Evolutionary conservation across 2,888 invertebrate genomes (phyloP), one percentile per base, ranked within the genome.

Genomic region (Achlya flavicornis): DNA sequence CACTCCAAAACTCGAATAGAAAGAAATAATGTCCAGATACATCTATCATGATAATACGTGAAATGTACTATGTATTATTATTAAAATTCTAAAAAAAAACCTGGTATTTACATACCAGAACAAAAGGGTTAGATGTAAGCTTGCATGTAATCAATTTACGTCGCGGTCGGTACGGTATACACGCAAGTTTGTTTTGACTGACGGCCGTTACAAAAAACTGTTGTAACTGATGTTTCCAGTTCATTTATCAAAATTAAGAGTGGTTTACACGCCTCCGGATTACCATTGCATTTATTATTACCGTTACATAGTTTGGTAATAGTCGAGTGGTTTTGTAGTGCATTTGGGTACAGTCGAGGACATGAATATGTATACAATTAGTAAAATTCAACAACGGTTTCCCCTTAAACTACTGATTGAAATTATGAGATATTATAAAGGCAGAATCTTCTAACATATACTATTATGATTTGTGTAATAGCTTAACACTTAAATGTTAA

Each of bases 201-300:
- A 60, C 61, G 41, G 46, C 64, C 33, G 62, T 61, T 57, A 67
- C 64, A 64, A 65, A 68, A 68, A 59, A 58, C 38, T 8, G 11
- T 38, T 38, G 38, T 38, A 38, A 70, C 64, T 61, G 65, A 67
- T 67, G 66, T 76, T 77, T 73, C 66, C 67, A 76, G 74, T 71
- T 81, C 80, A 86, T 89, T 82, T 78, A 88, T 90, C 89, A 88
- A 85, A 84, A 88, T 87, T 83, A 90, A 80, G 75, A 79, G 74
- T 72, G 64, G 76, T 79, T 79, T 78, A 80, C 73, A 82, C 81
- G 83, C 81, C 78, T 80, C 72, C 38, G 58, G 75, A 73, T 71
- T 70, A 70, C 70, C 66, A 67, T 69, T 69, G 64, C 67, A 69
- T 71, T 71, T 75, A 71, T 70, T 70, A 66, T 73, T 73, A 81